A percentile compares a stretch with the other conserved stretches of the same genome.
These are phyloP conservation scores for Macrostomum lignano DNA, from an alignment of 1,140 invertebrate genomes.

Conservation along the genomic window DNA sequence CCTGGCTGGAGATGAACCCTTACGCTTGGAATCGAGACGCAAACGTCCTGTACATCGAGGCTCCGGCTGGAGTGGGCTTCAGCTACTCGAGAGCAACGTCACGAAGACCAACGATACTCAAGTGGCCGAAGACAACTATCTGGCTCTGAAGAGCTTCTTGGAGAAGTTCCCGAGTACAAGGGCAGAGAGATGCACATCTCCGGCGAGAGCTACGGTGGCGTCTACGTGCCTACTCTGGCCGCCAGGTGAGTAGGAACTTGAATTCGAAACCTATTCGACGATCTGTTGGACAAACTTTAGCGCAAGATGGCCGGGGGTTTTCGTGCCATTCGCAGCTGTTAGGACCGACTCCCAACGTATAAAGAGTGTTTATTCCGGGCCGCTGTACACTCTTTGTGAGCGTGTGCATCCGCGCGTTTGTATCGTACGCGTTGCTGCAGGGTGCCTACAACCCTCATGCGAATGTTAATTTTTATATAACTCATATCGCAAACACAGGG, in stretches of 20 bases:
- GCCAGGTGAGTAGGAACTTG: slow-evolving; percentile 21
- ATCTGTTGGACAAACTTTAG: too few species aligned
- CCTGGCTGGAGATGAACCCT: slow-evolving; percentile 13
- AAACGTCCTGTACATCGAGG: slow-evolving; percentile 39
- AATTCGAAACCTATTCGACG: too few species aligned
- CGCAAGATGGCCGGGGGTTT: too few species aligned
- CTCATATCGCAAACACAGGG: background rate
- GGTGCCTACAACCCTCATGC: too few species aligned
- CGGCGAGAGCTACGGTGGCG: slow-evolving; percentile 29
- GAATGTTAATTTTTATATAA: too few species aligned
- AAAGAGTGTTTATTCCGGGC: too few species aligned
- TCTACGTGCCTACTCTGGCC: slow-evolving; percentile 21
- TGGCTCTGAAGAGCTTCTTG: slow-evolving; percentile 19
- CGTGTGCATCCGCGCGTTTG: too few species aligned
- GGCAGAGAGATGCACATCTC: slow-evolving; percentile 23
- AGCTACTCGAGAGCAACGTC: slow-evolving; percentile 31
- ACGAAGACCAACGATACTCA: slow-evolving; percentile 30
- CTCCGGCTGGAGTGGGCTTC: slow-evolving; percentile 33
- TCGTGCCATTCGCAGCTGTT: too few species aligned
- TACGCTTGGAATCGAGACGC: slow-evolving; percentile 31
- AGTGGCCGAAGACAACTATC: slow-evolving; percentile 12
- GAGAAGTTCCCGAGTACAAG: slow-evolving; percentile 21
- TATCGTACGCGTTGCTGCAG: too few species aligned
- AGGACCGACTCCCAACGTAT: too few species aligned
- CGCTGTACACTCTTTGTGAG: too few species aligned